Evolutionary conservation across 2,888 invertebrate genomes (phyloP), one percentile per base, ranked within the genome.

Genomic region (Heliothis peltigera): DNA sequence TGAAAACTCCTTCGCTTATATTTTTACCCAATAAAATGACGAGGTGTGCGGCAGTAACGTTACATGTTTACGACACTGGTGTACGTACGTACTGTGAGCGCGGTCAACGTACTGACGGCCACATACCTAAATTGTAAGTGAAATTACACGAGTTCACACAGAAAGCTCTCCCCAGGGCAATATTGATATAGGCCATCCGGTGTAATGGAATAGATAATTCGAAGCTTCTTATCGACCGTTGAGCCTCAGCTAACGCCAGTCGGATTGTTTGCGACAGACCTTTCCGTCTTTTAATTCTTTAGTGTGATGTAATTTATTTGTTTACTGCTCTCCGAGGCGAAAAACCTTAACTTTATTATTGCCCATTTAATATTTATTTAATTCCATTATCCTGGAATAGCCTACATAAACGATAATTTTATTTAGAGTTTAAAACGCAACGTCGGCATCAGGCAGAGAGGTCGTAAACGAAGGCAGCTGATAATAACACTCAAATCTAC

Each of bases 191-290:
- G 66, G 69, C 70, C 70, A 67, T 77, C 68, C 69, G 65, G 46
- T 73, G 77, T 80, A 85, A 86, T 87, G 81, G 85, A 85, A 86
- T 84, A 83, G 82, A 80, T 86, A 81, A 84, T 83, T 80, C 70
- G 63, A 78, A 77, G 81, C 78, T 80, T 77, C 68, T 72, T 82
- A 80, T 84, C 77, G 79, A 75, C 65, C 47, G 46, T 46, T 59
- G 60, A 64, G 70, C 56, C 49, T 47, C 53, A 51, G 49, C 62
- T 67, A 74, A 77, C 59, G 47, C 53, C 55, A 46, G 52, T 61
- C 35, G 47, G 43, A 43, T 47, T 56, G 64, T 68, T 53, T 64
- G 52, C 51, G 62, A 49, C 51, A 64, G 44, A 54, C 46, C 28
- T 46, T 47, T 32, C 21, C 17, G 47, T 44, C 19, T n/a, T 53